These are phyloP conservation scores for Zygothrica quintamaculata DNA, from an alignment of 2,888 invertebrate species.

Conservation along the genomic window DNA sequence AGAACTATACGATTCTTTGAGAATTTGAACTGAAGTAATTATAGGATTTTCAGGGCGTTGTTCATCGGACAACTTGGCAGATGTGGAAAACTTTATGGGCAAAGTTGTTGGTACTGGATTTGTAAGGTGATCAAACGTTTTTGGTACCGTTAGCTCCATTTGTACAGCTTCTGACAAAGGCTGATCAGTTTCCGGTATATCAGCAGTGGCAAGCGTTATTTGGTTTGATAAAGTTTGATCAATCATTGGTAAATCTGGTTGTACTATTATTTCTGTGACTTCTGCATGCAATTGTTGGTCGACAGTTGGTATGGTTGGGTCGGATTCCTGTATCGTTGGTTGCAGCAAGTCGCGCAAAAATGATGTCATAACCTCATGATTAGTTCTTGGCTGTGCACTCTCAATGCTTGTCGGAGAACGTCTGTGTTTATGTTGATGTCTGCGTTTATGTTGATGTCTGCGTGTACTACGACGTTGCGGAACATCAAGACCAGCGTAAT, in stretches of 20 bases:
- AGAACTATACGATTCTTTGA: background rate
- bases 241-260: no score
- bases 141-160: no score
- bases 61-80: background rate
- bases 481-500: slow-evolving; percentile 9
- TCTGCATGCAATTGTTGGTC: no score
- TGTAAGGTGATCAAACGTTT: no score
- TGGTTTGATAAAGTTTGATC: no score
- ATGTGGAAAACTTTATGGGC: background rate
- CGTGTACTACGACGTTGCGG: background rate
- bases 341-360: slow-evolving; percentile 42
- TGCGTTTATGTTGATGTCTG: background rate
- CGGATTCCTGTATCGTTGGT: slow-evolving; percentile 3
- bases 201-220: no score
- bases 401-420: background rate
- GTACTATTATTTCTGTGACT: no score
- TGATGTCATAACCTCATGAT: slow-evolving; percentile 19
- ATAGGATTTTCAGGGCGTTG: background rate
- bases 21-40: background rate
- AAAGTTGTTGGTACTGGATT: background rate
- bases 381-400: slow-evolving; percentile 4
- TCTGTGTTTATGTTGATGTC: background rate
- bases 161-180: no score
- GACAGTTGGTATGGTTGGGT: background rate
- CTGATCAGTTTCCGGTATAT: no score